phyloP scores from a whole-genome alignment of 2,797 vertebrate genomes.

The Naso thynnoides region DNA sequence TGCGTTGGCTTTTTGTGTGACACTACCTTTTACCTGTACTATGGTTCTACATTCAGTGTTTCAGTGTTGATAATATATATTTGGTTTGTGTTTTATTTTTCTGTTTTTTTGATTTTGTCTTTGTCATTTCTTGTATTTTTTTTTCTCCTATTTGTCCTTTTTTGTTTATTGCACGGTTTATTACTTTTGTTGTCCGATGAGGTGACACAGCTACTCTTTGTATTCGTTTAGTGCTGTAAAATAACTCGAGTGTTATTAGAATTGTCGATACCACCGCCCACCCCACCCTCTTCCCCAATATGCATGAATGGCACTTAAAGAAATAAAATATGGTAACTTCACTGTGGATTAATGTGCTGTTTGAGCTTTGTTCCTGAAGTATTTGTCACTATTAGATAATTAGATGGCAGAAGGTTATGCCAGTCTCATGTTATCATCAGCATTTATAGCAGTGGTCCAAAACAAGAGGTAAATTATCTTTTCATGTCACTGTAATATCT shows the following conservation, averaged over 20 bases:
- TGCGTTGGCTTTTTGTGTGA: constrained; percentile 94
- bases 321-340: constrained; percentile 95
- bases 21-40: constrained; percentile 94
- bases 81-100: constrained; percentile 88
- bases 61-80: constrained; percentile 94
- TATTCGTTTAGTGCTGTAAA: constrained; percentile 97
- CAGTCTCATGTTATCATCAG: neutral
- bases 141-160: constrained; percentile 70
- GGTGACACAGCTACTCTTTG: constrained; percentile 92
- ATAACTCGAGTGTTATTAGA: constrained; percentile 96
- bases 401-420: neutral
- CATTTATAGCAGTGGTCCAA: neutral
- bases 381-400: neutral
- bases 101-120: constrained; percentile 84
- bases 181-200: constrained; percentile 93
- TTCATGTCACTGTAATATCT: neutral
- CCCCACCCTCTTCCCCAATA: constrained; percentile 86
- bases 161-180: constrained; percentile 96
- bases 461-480: neutral
- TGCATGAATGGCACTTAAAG: constrained; percentile 98
- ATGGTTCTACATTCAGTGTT: constrained; percentile 96
- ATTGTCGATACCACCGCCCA: constrained; percentile 90
- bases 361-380: constrained; percentile 64
- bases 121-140: constrained; percentile 87
- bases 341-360: constrained; percentile 86